phyloP scores from a whole-genome alignment of 2,888 invertebrate genomes.

The Anorthoa munda region DNA sequence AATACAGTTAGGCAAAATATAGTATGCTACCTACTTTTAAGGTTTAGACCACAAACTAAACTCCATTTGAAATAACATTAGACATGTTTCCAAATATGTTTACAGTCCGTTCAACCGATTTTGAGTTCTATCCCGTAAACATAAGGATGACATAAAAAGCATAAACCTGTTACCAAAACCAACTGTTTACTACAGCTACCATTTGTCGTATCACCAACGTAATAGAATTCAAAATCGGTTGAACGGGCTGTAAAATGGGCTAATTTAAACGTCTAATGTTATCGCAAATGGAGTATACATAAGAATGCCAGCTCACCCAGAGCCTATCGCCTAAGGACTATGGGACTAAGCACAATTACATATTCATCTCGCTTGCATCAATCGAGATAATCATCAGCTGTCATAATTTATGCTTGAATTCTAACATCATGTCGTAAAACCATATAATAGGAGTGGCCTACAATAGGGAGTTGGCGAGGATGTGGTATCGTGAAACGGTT shows the following conservation, averaged over 20 bases:
- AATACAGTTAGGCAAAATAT: neutral
- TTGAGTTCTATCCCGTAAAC: too few species aligned
- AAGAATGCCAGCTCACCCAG: neutral
- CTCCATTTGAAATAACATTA: too few species aligned
- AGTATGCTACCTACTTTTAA: neutral
- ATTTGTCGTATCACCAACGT: too few species aligned
- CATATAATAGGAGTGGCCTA: neutral
- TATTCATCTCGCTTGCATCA: neutral
- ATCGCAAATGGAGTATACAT: too few species aligned
- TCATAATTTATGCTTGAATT: constrained; percentile 25
- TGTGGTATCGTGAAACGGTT: neutral
- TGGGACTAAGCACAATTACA: constrained; percentile 23
- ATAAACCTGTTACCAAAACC: too few species aligned
- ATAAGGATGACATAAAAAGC: too few species aligned
- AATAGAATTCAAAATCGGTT: too few species aligned
- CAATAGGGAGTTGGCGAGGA: neutral
- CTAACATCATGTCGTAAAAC: constrained; percentile 1
- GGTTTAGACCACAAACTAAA: constrained; percentile 24
- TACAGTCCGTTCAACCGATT: too few species aligned
- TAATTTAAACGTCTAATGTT: too few species aligned
- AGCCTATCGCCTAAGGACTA: neutral
- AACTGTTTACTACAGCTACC: too few species aligned
- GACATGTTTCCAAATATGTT: too few species aligned
- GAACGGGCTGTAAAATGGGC: too few species aligned
- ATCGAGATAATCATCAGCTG: constrained; percentile 22